Evolutionary conservation across 2,888 invertebrate species (phyloP), one percentile per base, ranked within the genome.

Genomic region (Drepanosiphum platanoidis): DNA sequence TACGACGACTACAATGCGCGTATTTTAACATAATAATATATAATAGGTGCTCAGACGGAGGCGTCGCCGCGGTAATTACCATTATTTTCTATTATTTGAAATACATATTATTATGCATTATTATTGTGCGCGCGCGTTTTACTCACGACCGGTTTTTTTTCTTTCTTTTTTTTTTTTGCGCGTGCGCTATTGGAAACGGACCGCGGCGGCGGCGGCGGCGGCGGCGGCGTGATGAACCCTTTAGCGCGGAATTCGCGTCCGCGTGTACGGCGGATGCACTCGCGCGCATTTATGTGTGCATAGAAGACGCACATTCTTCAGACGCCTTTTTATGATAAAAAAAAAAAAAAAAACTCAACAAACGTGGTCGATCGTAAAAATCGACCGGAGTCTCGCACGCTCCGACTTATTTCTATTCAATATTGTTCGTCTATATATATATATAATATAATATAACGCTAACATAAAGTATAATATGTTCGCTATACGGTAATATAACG

Each of bases 321-420:
- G n/a, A 66, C 39, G 66, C 32, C 66, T 46, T 79, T 42, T 64
- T 66, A 42, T 79, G 32, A 22, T 46, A 79, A 32, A 75, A n/a
- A 39, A 46, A 42, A 13, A 46, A 22, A 64, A 46, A 27, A 66
- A 66, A 30, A 74, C 11, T 1, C 30, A 74, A 46, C 2, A 13
- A 39, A 74, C 30, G 13, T 46, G 42, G 27, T 74, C 30, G 64
- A 46, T 79, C 66, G 79, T 79, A 66, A 66, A 64, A 68, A 68
- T 46, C 66, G 42, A 46, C 66, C 78, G 27, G 78, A 75, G 52
- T 8, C 32, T 4, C 30, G 13, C 66, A 3, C 66, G 13, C 58
- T 18, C 58, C 8, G 3, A n/a, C 61, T 27, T 9, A 9, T n/a
- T 1, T 27, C 61, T 22, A 8, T 22, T 9, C 61, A 27, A 22